A percentile compares a stretch with the other conserved stretches of the same genome.
Evolutionary conservation across 2,113 vertebrate genomes (phyloP).

Genomic region (Gallinago undulata): DNA sequence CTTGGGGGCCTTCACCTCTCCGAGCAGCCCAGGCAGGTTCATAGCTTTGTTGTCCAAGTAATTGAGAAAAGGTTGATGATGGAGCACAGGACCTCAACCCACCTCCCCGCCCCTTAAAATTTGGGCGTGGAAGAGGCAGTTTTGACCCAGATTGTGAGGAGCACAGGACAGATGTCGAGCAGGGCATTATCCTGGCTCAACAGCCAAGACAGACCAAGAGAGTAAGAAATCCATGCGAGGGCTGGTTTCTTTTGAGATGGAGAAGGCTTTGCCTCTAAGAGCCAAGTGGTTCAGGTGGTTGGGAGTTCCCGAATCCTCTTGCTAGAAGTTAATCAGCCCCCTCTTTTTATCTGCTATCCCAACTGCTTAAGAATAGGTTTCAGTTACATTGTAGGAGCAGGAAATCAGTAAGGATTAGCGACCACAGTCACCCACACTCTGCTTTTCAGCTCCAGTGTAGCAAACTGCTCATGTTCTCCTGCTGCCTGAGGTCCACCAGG

Average conservation of each 20-base stretch:
- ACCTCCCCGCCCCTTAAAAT: neutral
- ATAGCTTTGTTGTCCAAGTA: neutral
- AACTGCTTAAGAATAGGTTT: neutral
- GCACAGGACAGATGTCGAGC: neutral
- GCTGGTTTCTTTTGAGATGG: neutral
- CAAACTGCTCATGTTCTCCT: neutral
- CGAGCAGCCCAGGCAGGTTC: neutral
- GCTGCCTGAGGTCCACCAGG: neutral
- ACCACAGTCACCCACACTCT: neutral
- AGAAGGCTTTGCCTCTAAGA: neutral
- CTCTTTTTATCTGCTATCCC: neutral
- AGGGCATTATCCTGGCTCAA: accelerated
- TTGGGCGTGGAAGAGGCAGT: neutral
- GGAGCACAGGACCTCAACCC: neutral
- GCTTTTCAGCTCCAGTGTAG: neutral
- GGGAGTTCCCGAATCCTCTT: neutral
- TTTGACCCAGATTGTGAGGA: neutral
- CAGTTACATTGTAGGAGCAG: accelerated
- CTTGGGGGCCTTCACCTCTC: neutral
- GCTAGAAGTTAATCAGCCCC: neutral
- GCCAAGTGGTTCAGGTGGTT: neutral
- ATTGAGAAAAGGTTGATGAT: neutral
- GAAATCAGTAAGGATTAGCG: neutral
- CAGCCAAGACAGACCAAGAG: too few species aligned
- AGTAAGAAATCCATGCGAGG: neutral